These are phyloP conservation scores for Coracias cyanogaster DNA, from an alignment of 2,797 vertebrate genomes.

Conservation along the genomic window DNA sequence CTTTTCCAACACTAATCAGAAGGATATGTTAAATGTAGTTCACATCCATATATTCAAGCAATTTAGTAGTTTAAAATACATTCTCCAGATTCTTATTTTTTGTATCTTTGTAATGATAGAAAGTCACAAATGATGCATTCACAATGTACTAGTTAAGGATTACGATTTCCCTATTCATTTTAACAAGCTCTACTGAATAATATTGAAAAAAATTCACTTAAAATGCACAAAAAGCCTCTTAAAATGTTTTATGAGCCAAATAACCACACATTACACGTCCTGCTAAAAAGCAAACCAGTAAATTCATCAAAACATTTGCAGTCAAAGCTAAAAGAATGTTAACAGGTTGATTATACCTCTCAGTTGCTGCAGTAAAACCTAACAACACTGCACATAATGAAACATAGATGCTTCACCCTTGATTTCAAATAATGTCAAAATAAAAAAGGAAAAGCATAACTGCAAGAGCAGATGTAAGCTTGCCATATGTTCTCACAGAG, in stretches of 20 bases:
- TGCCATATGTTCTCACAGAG: background rate
- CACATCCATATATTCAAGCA: background rate
- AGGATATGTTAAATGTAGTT: background rate
- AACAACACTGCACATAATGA: background rate
- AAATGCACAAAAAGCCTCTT: slow-evolving; percentile 10
- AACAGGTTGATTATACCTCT: background rate
- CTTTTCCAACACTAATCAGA: background rate
- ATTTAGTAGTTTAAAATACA: slow-evolving; percentile 14
- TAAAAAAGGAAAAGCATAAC: background rate
- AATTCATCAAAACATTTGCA: background rate
- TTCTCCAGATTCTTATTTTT: background rate
- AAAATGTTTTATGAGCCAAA: background rate
- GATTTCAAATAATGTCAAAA: background rate
- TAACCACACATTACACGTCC: background rate
- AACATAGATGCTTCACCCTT: background rate
- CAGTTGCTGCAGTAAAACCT: slow-evolving; percentile 1
- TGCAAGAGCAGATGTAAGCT: background rate
- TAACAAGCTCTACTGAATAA: background rate
- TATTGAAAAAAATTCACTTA: background rate
- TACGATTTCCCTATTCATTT: background rate
- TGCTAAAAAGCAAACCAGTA: slow-evolving; percentile 11
- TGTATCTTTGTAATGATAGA: background rate
- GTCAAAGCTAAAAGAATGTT: background rate
- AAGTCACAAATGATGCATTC: background rate
- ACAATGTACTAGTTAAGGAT: background rate